These are phyloP conservation scores for Arvicanthis niloticus DNA, from an alignment of 2,113 vertebrate species.

Conservation along the genomic window DNA sequence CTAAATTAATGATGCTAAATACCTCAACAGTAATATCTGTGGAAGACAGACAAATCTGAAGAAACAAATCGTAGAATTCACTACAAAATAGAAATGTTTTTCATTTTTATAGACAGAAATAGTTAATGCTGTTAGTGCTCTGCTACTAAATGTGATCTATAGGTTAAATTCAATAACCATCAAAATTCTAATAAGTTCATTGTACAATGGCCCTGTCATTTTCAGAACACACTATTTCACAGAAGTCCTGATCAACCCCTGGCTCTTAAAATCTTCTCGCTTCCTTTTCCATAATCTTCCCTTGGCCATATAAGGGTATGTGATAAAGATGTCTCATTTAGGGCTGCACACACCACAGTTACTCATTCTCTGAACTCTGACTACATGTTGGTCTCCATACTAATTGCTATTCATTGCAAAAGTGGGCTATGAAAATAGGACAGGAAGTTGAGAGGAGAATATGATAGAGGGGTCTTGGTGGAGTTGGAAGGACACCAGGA, in stretches of 20 bases:
- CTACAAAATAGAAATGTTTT: not conserved
- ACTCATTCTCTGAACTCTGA: not conserved
- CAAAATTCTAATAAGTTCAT: not conserved
- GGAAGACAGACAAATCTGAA: not conserved
- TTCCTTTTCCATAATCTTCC: not conserved
- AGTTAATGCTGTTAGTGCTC: not conserved
- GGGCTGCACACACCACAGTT: not conserved
- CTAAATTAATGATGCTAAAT: not conserved
- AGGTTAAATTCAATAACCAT: not conserved
- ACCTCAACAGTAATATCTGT: not conserved
- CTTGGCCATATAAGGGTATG: not conserved
- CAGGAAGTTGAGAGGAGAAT: not conserved
- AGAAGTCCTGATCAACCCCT: not conserved
- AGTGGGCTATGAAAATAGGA: not conserved
- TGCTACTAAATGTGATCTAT: not conserved
- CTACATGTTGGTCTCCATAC: not conserved
- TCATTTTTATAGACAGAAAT: not conserved
- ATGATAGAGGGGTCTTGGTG: not conserved
- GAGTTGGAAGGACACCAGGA: not conserved
- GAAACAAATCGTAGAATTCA: not conserved
- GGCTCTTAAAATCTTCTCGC: not conserved
- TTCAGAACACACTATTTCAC: not conserved
- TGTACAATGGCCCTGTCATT: not conserved
- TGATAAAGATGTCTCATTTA: not conserved
- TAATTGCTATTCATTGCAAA: not conserved